Percentiles rank a stretch among this genome's conserved stretches.
These are phyloP conservation scores for Drosophila orena DNA, from an alignment of 1,140 invertebrate species.

Conservation along the genomic window DNA sequence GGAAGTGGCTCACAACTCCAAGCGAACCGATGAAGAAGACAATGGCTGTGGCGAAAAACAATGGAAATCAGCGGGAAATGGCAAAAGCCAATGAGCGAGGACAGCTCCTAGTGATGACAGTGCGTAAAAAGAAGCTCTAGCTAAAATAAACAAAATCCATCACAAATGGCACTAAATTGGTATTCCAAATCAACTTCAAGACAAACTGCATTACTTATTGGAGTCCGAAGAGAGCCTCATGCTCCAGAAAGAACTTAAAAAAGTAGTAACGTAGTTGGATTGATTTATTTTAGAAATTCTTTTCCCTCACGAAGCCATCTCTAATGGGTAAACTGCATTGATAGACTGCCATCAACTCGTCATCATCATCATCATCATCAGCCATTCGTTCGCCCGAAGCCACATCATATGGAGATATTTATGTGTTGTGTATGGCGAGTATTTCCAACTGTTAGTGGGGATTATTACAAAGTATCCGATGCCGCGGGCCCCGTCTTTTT, in stretches of 20 bases:
- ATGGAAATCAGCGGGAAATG: constrained; percentile 44
- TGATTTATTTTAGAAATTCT: not conserved
- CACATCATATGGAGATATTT: constrained; percentile 37
- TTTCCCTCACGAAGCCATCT: constrained; percentile 48
- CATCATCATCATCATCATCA: constrained; percentile 49
- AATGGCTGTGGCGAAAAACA: constrained; percentile 43
- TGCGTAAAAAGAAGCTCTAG: not conserved
- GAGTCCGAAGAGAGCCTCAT: no score
- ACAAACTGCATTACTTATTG: no score
- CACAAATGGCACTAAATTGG: no score
- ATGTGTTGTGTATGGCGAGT: constrained; percentile 21
- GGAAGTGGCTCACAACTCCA: constrained; percentile 17
- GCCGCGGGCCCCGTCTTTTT: constrained; percentile 40
- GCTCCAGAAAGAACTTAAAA: no score
- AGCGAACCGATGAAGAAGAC: constrained; percentile 28
- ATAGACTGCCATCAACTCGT: constrained; percentile 61
- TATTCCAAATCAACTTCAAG: no score
- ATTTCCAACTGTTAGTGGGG: constrained; percentile 59
- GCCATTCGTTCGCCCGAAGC: constrained; percentile 27
- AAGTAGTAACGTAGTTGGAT: no score
- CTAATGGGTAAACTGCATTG: constrained; percentile 53
- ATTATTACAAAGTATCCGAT: constrained; percentile 72
- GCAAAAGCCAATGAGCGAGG: constrained; percentile 46
- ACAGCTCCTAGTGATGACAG: constrained; percentile 19
- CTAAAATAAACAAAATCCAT: no score